A percentile compares a stretch with the other conserved stretches of the same genome.
Conservation (phyloP, 2,888 invertebrate species). For the Apodemia mormo region DNA sequence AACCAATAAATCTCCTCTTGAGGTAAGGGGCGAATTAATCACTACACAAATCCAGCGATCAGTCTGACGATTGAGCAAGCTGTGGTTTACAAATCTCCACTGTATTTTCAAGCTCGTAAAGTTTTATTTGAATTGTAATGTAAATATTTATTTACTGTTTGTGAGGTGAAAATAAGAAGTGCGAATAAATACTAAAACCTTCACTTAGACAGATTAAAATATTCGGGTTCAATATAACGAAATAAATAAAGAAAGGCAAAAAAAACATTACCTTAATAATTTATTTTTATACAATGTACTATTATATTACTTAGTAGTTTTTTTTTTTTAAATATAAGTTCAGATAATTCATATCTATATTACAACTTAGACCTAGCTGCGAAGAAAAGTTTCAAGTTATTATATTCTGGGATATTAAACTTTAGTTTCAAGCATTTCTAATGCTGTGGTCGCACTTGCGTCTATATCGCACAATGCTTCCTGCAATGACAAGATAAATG, state of each 20-base stretch:
- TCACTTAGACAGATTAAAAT: conserved; percentile 78
- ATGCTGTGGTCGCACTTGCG: no score
- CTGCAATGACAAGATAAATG: no score
- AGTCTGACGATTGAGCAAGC: conserved; percentile 53
- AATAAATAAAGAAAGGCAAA: conserved; percentile 62
- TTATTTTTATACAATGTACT: no score
- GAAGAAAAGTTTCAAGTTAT: no score
- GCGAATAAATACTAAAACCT: conserved; percentile 73
- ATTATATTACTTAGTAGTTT: no score
- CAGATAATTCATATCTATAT: no score
- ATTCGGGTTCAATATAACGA: conserved; percentile 60
- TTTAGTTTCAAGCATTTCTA: no score
- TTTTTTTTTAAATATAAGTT: no score
- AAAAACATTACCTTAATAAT: conserved; percentile 7
- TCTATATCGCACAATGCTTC: no score
- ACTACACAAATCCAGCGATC: conserved; percentile 68
- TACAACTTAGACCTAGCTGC: no score
- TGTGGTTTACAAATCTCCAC: conserved; percentile 49
- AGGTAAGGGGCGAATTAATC: conserved; percentile 81
- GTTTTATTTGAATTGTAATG: conserved; percentile 25
- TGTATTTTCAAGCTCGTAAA: conserved; percentile 37
- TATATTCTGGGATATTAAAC: no score
- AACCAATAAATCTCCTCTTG: conserved; percentile 80
- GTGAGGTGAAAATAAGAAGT: conserved; percentile 78
- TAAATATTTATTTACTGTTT: conserved; percentile 62